Base-by-base conservation (phyloP, 2,113 vertebrate species). In the Microtus richardsoni region DNA sequence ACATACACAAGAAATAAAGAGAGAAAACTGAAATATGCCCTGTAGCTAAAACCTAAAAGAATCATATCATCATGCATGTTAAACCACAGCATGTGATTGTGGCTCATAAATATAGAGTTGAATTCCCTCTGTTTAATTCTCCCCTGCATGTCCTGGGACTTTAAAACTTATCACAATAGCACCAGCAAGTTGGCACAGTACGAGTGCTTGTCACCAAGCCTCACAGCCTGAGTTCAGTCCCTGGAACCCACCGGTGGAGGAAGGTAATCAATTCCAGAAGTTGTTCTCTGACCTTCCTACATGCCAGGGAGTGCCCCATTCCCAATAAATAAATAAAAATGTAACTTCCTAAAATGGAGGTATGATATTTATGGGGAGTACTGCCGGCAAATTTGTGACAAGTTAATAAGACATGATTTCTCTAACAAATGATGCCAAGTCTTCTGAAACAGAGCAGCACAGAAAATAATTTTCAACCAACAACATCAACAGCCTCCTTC, bases 351-450 rank as follows among this genome's bases (percentile, higher is more conserved):
- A 91, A 78, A 66, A 26, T 9, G 58, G 14, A 85, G 28, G 47
- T 58, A 4, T 77, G 91, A 60, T 39, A 89, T 66, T 82, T 85
- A 33, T 0, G 0, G 0, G 7, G 77, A 28, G 0, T 13, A 66
- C 30, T 78, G 36, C 68, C 82, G 16, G 62, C 68, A 96, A 78
- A 94, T 89, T 17, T 71, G 36, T 62, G 49, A 68, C 22, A 5
- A 87, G n/a, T 79, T 82, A 95, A 52, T 52, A 91, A 62, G 94
- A 83, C 39, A 26, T 30, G 52, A 88, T 91, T 97, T 97, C 88
- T 71, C 2, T 66, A 92, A 83, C 70, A 73, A 47, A 62, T 8
- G 68, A 21, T 70, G 78, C 22, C 78, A 89, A 68, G 17, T 39
- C 66, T 91, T 19, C 64, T 52, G 11, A 28, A 94, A 94, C 10